These are phyloP conservation scores for Pteronura brasiliensis DNA, from an alignment of 2,113 vertebrate species.

Conservation along the genomic window DNA sequence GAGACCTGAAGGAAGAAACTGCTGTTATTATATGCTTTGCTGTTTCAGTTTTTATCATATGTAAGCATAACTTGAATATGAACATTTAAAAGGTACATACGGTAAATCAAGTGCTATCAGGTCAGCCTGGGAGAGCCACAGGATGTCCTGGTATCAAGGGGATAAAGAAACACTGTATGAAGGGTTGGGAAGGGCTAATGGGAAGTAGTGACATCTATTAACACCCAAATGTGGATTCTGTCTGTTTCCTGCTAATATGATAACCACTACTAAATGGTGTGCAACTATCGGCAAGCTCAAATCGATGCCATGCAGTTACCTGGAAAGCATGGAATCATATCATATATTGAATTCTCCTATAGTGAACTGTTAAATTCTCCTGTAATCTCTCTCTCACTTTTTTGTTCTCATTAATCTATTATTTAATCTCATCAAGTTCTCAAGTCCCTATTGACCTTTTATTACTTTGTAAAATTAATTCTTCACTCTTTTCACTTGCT, in stretches of 20 bases:
- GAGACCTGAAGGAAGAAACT: not conserved
- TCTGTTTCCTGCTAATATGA: not conserved
- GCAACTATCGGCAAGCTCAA: not conserved
- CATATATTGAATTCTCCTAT: not conserved
- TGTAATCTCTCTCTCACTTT: not conserved
- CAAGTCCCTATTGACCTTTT: not conserved
- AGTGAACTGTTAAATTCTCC: not conserved
- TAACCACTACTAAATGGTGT: not conserved
- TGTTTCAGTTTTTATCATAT: not conserved
- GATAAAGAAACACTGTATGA: not conserved
- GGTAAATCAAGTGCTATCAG: not conserved
- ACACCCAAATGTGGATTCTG: not conserved
- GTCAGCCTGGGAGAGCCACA: not conserved
- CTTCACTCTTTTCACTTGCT: not conserved
- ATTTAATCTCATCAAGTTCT: not conserved
- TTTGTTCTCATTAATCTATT: not conserved
- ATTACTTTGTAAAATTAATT: not conserved
- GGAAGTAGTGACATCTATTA: not conserved
- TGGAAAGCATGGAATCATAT: not conserved
- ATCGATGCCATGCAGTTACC: not conserved
- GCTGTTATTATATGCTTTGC: not conserved
- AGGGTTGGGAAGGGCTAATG: not conserved
- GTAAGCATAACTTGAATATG: not conserved
- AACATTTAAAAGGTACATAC: not conserved
- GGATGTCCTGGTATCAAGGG: not conserved